phyloP scores from a whole-genome alignment of 2,113 vertebrate genomes.

The Climacteris rufus region DNA sequence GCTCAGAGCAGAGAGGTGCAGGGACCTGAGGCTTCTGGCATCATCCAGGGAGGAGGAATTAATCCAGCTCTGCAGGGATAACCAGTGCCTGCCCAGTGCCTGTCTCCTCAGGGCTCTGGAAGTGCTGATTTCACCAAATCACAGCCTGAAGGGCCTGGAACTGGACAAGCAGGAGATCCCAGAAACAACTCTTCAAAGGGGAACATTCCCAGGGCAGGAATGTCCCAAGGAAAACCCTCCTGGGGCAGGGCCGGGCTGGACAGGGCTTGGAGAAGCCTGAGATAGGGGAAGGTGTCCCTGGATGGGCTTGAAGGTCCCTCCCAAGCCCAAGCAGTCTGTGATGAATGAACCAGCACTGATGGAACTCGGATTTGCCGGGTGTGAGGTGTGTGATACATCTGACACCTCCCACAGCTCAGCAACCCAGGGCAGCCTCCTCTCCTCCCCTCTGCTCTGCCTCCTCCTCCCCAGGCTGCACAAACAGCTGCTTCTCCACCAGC shows the following conservation, averaged over 20 bases:
- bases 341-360: not conserved
- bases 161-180: not conserved
- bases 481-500: not conserved
- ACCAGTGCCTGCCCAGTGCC: not conserved
- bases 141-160: too few species aligned
- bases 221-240: accelerated
- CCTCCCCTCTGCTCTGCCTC: not conserved
- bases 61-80: not conserved
- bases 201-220: not conserved
- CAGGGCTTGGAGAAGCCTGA: not conserved
- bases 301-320: not conserved
- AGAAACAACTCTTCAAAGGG: not conserved
- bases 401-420: not conserved
- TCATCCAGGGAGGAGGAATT: accelerated
- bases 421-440: not conserved
- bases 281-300: not conserved
- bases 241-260: not conserved
- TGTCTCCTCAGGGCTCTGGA: not conserved
- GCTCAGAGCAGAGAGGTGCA: not conserved
- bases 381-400: accelerated
- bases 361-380: not conserved
- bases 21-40: not conserved
- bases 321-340: not conserved
- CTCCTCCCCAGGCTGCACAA: not conserved
- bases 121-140: not conserved